These are phyloP conservation scores for Prunella strophiata DNA, from an alignment of 2,797 vertebrate species.

Conservation along the genomic window DNA sequence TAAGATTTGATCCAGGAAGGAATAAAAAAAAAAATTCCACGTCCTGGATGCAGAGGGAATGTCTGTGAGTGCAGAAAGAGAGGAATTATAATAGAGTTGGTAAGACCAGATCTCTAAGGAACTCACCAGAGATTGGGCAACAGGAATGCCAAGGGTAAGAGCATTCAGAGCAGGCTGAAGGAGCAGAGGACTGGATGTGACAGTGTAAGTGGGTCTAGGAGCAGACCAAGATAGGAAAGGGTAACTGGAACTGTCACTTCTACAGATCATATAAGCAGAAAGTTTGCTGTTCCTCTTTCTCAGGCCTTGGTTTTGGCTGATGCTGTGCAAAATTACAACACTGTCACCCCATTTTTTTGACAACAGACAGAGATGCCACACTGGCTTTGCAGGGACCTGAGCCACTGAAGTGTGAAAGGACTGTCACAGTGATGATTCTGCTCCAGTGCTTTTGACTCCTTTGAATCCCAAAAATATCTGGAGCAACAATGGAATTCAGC, in stretches of 20 bases:
- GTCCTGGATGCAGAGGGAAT: not conserved
- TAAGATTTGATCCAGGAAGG: not conserved
- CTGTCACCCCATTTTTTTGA: not conserved
- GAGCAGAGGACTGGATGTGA: not conserved
- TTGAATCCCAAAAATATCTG: not conserved
- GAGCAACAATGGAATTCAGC: not conserved
- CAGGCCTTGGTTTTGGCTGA: not conserved
- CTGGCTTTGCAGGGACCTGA: not conserved
- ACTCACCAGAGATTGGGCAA: not conserved
- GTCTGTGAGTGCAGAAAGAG: not conserved
- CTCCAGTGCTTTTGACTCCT: not conserved
- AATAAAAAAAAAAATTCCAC: not conserved
- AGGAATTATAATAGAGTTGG: not conserved
- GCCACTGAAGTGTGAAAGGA: constrained; percentile 10
- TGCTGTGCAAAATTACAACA: not conserved
- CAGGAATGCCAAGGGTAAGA: not conserved
- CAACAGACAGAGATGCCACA: not conserved
- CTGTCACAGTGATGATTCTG: constrained; percentile 35
- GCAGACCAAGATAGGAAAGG: not conserved
- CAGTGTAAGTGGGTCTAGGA: not conserved
- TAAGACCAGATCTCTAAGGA: not conserved
- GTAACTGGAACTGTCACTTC: constrained; percentile 1
- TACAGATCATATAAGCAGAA: not conserved
- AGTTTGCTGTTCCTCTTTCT: not conserved
- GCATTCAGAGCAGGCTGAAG: not conserved